Conservation (phyloP, 2,888 invertebrate genomes). For the Hermaeophaga mercurialis region DNA sequence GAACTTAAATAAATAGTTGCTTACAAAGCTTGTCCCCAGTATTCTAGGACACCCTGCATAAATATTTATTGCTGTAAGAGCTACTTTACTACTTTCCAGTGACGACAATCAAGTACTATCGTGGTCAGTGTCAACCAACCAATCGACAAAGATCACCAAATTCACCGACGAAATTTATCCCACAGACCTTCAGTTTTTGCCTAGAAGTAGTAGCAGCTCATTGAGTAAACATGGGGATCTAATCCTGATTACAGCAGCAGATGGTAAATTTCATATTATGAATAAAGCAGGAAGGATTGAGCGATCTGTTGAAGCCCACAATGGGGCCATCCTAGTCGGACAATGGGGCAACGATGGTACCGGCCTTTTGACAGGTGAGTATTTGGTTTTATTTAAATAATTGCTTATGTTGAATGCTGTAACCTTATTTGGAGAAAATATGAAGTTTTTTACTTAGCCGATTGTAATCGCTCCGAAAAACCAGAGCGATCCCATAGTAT, state of each 20-base stretch:
- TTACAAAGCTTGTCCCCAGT: no score
- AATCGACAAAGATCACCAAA: slow-evolving; percentile 76
- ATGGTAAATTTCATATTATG: slow-evolving; percentile 89
- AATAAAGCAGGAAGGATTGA: slow-evolving; percentile 86
- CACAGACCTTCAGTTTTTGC: slow-evolving; percentile 88
- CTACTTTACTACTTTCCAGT: slow-evolving; percentile 61
- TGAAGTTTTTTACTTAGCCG: no score
- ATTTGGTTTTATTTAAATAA: no score
- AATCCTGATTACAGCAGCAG: slow-evolving; percentile 83
- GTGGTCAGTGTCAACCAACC: slow-evolving; percentile 85
- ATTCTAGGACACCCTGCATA: no score
- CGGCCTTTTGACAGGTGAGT: slow-evolving; percentile 83
- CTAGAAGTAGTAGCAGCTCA: slow-evolving; percentile 64
- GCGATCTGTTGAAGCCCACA: slow-evolving; percentile 90
- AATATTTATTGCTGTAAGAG: no score
- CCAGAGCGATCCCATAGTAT: no score
- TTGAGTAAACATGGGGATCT: slow-evolving; percentile 71
- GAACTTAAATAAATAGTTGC: no score
- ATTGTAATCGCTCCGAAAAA: no score
- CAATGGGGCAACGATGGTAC: slow-evolving; percentile 96
- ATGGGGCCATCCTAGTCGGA: slow-evolving; percentile 86
- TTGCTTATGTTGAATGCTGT: no score
- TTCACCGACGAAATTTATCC: slow-evolving; percentile 85
- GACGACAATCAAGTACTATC: slow-evolving; percentile 89
- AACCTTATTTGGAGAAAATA: no score